A percentile compares a stretch with the other conserved stretches of the same genome.
phyloP scores from a whole-genome alignment of 2,113 vertebrate species.

The Tragelaphus imberbis region DNA sequence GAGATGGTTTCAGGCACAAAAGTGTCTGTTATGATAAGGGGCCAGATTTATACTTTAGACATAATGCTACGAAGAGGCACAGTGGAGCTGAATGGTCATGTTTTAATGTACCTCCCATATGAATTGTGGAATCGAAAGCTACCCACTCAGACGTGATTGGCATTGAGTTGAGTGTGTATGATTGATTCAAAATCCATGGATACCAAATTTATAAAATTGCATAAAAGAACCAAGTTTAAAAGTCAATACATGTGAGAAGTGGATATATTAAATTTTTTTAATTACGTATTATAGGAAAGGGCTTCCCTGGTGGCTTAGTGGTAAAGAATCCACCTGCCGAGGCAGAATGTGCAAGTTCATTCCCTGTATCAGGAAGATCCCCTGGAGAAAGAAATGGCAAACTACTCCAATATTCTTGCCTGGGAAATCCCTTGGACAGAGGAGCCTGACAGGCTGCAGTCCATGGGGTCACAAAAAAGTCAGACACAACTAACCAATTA shows the following conservation, averaged over 20 bases:
- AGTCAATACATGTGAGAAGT: background rate
- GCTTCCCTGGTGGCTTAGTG: background rate
- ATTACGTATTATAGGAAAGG: background rate
- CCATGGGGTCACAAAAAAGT: background rate
- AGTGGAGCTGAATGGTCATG: no score
- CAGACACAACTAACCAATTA: background rate
- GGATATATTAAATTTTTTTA: background rate
- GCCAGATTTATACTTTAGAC: background rate
- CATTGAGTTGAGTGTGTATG: background rate
- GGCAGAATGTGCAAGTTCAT: background rate
- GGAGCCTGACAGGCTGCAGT: background rate
- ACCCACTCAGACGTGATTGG: background rate
- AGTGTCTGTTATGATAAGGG: slow-evolving; percentile 10
- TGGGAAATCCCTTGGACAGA: background rate
- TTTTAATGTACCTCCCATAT: background rate
- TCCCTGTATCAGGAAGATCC: background rate
- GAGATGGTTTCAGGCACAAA: slow-evolving; percentile 2
- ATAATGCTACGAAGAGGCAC: background rate
- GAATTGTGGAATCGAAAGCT: background rate
- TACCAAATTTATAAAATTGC: background rate
- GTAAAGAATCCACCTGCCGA: background rate
- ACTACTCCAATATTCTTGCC: background rate
- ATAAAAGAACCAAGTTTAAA: background rate
- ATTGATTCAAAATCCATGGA: background rate
- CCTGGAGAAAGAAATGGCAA: background rate